Conservation (phyloP, 2,888 invertebrate species). For the Petrolisthes manimaculis region DNA sequence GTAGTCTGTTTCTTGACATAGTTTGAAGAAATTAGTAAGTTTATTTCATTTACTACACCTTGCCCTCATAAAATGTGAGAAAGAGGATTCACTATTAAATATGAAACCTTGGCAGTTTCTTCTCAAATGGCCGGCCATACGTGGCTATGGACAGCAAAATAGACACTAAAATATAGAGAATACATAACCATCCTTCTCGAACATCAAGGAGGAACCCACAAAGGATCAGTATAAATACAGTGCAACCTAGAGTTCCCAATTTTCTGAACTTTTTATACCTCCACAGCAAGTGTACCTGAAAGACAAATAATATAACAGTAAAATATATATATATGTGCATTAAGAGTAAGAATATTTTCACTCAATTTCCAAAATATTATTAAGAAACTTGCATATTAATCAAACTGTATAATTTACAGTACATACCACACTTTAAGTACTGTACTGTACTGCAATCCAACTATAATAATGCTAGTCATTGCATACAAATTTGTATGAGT, state of each 20-base stretch:
- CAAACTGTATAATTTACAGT: too few species aligned
- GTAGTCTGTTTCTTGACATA: too few species aligned
- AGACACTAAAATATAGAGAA: conserved; percentile 33
- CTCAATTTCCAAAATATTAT: too few species aligned
- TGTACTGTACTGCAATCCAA: too few species aligned
- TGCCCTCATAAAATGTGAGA: too few species aligned
- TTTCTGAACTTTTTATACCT: conserved; percentile 51
- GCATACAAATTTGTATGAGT: too few species aligned
- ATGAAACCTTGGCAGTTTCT: conserved; percentile 51
- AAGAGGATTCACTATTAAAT: conserved; percentile 15
- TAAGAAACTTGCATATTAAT: too few species aligned
- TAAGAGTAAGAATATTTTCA: too few species aligned
- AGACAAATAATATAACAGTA: not conserved
- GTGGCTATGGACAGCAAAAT: conserved; percentile 33
- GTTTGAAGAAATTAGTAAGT: too few species aligned
- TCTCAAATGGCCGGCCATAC: conserved; percentile 55
- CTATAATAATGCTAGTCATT: too few species aligned
- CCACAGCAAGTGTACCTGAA: conserved; percentile 42
- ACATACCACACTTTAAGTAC: too few species aligned
- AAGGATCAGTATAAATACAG: conserved; percentile 20
- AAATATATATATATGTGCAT: not conserved
- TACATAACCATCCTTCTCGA: conserved; percentile 46
- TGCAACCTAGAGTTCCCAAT: conserved; percentile 32
- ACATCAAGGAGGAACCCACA: conserved; percentile 50
- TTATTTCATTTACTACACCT: too few species aligned